Conservation (phyloP, 2,797 vertebrate species). For the Gallinago nigripennis region DNA sequence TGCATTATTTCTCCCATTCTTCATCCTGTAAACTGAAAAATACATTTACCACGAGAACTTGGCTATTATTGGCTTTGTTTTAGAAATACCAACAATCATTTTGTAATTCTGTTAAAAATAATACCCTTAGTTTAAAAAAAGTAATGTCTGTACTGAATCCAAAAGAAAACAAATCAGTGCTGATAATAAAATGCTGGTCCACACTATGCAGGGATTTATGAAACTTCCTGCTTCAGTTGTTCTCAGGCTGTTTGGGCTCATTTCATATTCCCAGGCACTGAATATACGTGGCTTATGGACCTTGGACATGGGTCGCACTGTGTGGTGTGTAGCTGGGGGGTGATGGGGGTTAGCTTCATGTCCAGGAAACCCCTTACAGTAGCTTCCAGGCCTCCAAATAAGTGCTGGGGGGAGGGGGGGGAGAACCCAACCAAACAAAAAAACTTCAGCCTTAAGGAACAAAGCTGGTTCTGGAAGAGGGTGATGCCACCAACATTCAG, state of each 20-base stretch:
- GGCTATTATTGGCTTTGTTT: constrained; percentile 50
- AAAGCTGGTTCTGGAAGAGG: neutral
- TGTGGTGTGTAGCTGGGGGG: neutral
- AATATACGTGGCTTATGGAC: fast-evolving
- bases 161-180: neutral
- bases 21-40: constrained; percentile 40
- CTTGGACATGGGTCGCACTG: neutral
- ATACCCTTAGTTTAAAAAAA: neutral
- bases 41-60: constrained; percentile 37
- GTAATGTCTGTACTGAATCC: neutral
- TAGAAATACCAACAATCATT: constrained; percentile 37
- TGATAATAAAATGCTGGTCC: neutral
- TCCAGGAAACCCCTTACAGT: neutral
- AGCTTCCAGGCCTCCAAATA: neutral
- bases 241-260: neutral
- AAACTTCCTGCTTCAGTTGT: neutral
- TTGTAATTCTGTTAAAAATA: constrained; percentile 28
- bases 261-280: neutral
- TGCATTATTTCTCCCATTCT: constrained; percentile 46
- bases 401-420: neutral
- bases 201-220: neutral
- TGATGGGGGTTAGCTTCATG: neutral
- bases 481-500: neutral
- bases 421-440: neutral
- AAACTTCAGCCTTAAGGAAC: neutral